Evolutionary conservation across 2,113 vertebrate genomes (phyloP), one percentile per base, ranked within the genome.

Genomic region (Ceyx cyanopectus): DNA sequence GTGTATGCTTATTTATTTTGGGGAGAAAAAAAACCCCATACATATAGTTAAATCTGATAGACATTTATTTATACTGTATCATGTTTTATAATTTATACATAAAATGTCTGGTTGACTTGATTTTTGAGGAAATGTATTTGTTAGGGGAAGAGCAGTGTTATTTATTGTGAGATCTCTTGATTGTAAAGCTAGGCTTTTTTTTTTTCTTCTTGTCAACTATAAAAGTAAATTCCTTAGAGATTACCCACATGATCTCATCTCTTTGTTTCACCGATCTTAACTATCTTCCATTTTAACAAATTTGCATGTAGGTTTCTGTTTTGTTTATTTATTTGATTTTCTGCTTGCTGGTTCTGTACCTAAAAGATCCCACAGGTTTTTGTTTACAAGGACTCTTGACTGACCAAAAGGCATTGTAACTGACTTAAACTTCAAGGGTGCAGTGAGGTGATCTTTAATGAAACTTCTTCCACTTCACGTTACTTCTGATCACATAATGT

Each of bases 1-100:
- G 98, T 99, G 99, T 99, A 99, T 98, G 99, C 99, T 99, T 99
- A 99, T 99, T 99, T 99, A 99, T 99, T 99, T 99, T 98, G 98
- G 98, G 98, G 98, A 98, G 98, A 98, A 92, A 90, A 98, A 98
- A 99, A 99, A 98, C 99, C 37, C 37, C 37, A 99, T 98, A 99
- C 99, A 98, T 98, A 98, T 99, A 99, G 99, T 99, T 98, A 98
- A 99, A 98, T 99, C 98, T 98, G 91, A 98, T 99, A 99, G 98
- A 99, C 99, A 98, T 99, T 99, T 99, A 99, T 99, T 99, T 99
- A 99, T 99, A 99, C 98, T 98, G 98, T 99, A 98, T 99, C 98
- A 98, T 99, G 98, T 98, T 99, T 99, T 99, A 99, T 99, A 99
- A 99, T 99, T 99, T 99, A 99, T 99, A 99, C 99, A 99, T 99